Base-by-base conservation (phyloP, 2,888 invertebrate genomes). In the Neocrepidodera transversa region DNA sequence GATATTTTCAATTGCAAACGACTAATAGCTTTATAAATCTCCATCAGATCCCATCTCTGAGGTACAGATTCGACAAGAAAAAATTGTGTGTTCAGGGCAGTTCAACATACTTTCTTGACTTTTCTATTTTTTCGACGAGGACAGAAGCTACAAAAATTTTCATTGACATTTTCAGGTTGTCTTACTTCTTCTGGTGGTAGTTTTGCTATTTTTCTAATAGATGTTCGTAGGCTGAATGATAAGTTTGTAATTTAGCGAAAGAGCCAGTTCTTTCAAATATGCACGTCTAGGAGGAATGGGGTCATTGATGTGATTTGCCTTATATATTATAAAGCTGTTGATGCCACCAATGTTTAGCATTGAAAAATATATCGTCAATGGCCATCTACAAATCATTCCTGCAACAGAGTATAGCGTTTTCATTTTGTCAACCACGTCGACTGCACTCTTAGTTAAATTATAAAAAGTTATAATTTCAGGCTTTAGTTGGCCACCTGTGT, bases 381-480 rank as follows among this genome's bases (percentile, higher is more conserved):
- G 38, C 47, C 47, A 53, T 17, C 43, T 53, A 13, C 36, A 40
- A 30, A 42, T 51, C 26, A 54, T 36, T 36, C 55, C 23, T 38
- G 38, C 11, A 17, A 48, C 28, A 16, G 30, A 49, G 13, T 56
- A 56, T 48, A 66, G 55, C 51, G 69, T 64, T 56, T 67, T 68
- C 60, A 72, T 62, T 67, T 66, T 63, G 58, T 74, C 72, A 14
- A 73, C 71, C n/a, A 71, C 66, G 52, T 74, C 72, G 42, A 73
- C 71, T 18, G 71, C 69, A 30, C 60, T 54, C 61, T 73, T 71
- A 16, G 69, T 69, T n/a, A 35, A 30, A 53, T 71, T 68, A 57
- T 72, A 70, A 59, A 60, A 66, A 26, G 67, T 71, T 16, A 70
- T 64, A 2, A 71, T 68, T 60, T 69, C 69, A 16, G 72, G 63